Evolutionary conservation across 2,113 vertebrate genomes (phyloP).

Genomic region (Octodon degus): DNA sequence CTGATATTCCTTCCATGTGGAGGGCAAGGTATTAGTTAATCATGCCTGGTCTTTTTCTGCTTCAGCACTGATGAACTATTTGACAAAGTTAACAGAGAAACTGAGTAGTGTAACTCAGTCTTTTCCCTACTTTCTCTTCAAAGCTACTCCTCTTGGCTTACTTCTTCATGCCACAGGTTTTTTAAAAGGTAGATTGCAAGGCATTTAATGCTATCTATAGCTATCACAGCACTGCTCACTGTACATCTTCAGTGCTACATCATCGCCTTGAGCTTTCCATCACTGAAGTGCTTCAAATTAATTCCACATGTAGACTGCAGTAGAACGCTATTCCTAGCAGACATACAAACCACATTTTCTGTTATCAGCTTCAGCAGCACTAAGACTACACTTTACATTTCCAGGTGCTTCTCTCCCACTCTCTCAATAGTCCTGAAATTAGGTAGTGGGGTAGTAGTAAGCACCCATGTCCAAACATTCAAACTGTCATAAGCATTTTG

Average conservation of each 20-base stretch:
- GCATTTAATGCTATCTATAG: background rate
- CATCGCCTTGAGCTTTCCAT: background rate
- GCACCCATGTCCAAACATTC: background rate
- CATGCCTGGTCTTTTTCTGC: background rate
- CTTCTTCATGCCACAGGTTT: background rate
- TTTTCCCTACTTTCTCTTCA: background rate
- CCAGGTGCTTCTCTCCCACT: background rate
- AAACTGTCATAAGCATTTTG: conserved; percentile 11
- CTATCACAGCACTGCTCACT: background rate
- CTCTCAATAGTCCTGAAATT: background rate
- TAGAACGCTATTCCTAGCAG: background rate
- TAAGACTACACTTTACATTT: background rate
- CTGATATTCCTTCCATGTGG: background rate
- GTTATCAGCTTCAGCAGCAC: background rate
- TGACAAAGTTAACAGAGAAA: conserved; percentile 23
- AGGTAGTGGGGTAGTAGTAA: background rate
- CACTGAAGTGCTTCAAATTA: background rate
- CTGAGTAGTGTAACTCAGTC: background rate
- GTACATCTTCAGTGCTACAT: background rate
- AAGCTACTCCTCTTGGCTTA: background rate
- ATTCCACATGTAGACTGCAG: background rate
- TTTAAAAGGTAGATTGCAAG: background rate
- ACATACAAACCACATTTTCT: background rate
- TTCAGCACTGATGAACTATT: background rate
- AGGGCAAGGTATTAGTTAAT: background rate